Conservation (phyloP, 2,888 invertebrate species). For the Macrophya alboannulata region DNA sequence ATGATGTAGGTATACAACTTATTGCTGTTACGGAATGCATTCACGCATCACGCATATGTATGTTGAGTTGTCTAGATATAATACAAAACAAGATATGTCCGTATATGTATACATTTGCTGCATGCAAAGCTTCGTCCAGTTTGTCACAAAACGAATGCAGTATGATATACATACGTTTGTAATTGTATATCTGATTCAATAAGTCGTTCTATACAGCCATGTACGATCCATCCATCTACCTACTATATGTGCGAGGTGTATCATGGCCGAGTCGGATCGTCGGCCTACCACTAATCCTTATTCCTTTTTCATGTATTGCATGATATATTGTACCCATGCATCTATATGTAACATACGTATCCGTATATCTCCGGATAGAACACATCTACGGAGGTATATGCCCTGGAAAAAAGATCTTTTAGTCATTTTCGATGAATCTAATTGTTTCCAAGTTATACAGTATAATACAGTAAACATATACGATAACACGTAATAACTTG, state of each 20-base stretch:
- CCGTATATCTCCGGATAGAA: not conserved
- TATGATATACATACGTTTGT: not conserved
- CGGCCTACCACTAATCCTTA: conserved; percentile 7
- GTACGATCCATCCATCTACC: not conserved
- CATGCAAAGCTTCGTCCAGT: too few relatives aligned
- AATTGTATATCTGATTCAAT: conserved; percentile 37
- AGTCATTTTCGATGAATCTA: too few relatives aligned
- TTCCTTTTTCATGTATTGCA: conserved; percentile 24
- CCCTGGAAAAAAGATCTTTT: too few relatives aligned
- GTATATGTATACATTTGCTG: too few relatives aligned
- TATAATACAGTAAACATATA: too few relatives aligned
- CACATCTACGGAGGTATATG: not conserved
- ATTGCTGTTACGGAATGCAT: conserved; percentile 4
- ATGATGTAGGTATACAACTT: not conserved
- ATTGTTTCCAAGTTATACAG: too few relatives aligned
- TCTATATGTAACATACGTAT: not conserved
- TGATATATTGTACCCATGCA: not conserved
- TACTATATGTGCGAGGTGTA: too few relatives aligned
- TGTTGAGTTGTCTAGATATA: not conserved
- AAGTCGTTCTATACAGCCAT: not conserved
- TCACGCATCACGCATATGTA: not conserved
- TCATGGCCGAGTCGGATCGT: not conserved
- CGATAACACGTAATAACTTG: too few relatives aligned
- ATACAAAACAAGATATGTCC: not conserved
- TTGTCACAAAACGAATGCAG: conserved; percentile 22